Evolutionary conservation across 2,888 invertebrate species (phyloP), one percentile per base, ranked within the genome.

Genomic region (Spialia ferax): DNA sequence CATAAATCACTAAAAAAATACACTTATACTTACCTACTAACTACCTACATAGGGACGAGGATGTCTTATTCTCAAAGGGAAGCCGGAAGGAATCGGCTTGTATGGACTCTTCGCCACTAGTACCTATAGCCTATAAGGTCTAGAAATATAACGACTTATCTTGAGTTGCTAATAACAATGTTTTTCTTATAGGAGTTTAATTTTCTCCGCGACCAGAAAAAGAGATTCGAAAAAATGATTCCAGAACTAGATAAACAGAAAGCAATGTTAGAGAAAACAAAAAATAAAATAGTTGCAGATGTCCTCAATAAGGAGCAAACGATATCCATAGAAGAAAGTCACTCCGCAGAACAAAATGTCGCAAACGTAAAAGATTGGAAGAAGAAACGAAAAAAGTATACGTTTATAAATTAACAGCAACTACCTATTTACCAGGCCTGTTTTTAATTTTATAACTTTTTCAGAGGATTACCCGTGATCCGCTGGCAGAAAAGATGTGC

Each of bases 401-500:
- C n/a, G 15, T 50, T 6, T 56, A 54, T 23, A 23, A 42, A n/a
- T 10, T 29, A 29, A 29, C 8, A 29, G 29, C 29, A 29, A 7
- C n/a, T n/a, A n/a, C n/a, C n/a, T n/a, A n/a, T n/a, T n/a, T n/a
- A n/a, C n/a, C n/a, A n/a, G n/a, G n/a, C n/a, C n/a, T n/a, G n/a
- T n/a, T n/a, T n/a, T n/a, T n/a, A n/a, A n/a, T n/a, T n/a, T n/a
- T n/a, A 5, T 42, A n/a, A 42, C 3, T 2, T 42, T 50, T 61
- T 35, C 74, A 90, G 91, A 73, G 81, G 79, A 42, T 83, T 84
- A 4, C 80, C 88, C 11, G 66, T 91, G 0, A 68, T 69, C 15
- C 77, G 80, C 38, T 93, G 93, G 93, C 84, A 89, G 69, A 84
- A 82, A 23, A 81, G 86, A 52, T 92, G 93, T 71, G 69, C 74